Evolutionary conservation across 2,113 vertebrate genomes (phyloP).

Genomic region (Ornithorhynchus anatinus): DNA sequence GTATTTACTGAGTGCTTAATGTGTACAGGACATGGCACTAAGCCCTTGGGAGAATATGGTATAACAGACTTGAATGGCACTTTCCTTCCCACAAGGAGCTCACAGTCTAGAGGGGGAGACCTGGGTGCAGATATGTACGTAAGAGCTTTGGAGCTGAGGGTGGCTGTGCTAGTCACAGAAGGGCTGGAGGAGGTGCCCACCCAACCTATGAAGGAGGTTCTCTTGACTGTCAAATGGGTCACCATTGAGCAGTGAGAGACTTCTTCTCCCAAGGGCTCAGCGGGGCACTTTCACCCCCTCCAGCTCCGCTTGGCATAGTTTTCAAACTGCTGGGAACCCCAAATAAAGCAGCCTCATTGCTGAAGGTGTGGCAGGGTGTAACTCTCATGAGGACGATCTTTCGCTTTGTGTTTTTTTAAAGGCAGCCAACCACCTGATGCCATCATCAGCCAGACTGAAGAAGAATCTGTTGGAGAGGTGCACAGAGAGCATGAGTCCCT

Average conservation of each 20-base stretch:
- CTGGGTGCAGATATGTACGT: no score
- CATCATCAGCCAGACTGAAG: background rate
- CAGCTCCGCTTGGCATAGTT: background rate
- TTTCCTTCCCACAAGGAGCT: no score
- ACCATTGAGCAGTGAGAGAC: background rate
- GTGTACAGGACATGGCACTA: no score
- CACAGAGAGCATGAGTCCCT: background rate
- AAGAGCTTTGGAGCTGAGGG: no score
- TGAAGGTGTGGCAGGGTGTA: slow-evolving; percentile 21
- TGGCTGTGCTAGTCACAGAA: background rate
- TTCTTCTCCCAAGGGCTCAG: slow-evolving; percentile 17
- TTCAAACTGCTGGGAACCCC: background rate
- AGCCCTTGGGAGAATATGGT: no score
- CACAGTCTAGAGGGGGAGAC: no score
- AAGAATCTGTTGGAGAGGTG: background rate
- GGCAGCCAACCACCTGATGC: background rate
- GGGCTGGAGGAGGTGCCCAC: background rate
- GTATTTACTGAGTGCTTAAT: no score
- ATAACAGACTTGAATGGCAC: no score
- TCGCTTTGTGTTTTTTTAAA: no score
- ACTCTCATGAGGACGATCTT: background rate
- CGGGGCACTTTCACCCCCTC: background rate
- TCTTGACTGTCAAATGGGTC: slow-evolving; percentile 39
- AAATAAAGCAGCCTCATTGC: background rate
- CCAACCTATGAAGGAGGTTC: background rate